phyloP scores from a whole-genome alignment of 2,113 vertebrate species.

The Phyllopteryx taeniolatus region DNA sequence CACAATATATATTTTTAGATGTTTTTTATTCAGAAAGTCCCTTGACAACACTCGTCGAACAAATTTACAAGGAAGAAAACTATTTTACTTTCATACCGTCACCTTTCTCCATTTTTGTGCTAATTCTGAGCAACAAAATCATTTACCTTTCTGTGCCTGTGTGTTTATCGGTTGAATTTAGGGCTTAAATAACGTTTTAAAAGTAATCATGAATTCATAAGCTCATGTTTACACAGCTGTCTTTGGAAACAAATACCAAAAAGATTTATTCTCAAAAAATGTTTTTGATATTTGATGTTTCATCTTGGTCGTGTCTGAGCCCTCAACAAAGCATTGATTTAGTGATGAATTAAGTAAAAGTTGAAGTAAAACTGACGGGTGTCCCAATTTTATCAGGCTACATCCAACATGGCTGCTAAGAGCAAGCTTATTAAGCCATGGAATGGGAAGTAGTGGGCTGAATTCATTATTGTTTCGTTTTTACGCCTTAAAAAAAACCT shows the following conservation, averaged over 20 bases:
- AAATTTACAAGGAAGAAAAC: conserved; percentile 23
- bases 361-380: conserved; percentile 30
- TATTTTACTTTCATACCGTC: neutral
- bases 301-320: conserved; percentile 6
- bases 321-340: conserved; percentile 23
- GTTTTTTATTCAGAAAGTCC: neutral
- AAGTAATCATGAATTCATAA: conserved; percentile 17
- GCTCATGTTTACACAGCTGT: conserved; percentile 9
- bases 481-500: conserved; percentile 48
- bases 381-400: conserved; percentile 23
- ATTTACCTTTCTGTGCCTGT: neutral
- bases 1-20: neutral
- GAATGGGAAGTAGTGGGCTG: conserved; percentile 38
- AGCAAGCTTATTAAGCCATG: neutral
- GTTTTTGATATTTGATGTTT: conserved; percentile 32
- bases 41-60: neutral
- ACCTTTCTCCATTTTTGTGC: conserved; percentile 6
- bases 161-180: conserved; percentile 3
- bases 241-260: neutral
- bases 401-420: conserved; percentile 10
- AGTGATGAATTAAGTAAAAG: conserved; percentile 39
- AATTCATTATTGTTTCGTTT: conserved; percentile 27
- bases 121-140: conserved; percentile 5
- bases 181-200: conserved; percentile 27
- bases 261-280: conserved; percentile 16